Conservation (phyloP, 1,140 invertebrate genomes). For the Leptopilina clavipes region DNA sequence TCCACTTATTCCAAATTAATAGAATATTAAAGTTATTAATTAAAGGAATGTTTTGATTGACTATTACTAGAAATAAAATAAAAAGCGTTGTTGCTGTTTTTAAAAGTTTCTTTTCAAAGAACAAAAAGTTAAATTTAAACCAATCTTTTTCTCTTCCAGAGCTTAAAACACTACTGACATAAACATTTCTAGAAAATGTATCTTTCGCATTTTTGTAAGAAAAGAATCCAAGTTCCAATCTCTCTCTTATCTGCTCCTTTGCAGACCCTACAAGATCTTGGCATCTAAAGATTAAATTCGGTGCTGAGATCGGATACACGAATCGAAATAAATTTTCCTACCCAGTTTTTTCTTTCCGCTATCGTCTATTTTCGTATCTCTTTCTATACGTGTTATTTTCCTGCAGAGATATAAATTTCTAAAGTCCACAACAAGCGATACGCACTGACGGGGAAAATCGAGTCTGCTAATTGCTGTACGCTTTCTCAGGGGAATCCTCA, state of each 20-base stretch:
- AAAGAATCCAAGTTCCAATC: background rate
- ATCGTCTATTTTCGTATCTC: slow-evolving; percentile 42
- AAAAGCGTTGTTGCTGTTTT: too few relatives aligned
- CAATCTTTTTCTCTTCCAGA: too few relatives aligned
- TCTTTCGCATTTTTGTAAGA: background rate
- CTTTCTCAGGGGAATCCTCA: slow-evolving; percentile 61
- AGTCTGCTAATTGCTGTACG: slow-evolving; percentile 66
- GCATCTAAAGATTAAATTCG: background rate
- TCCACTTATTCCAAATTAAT: too few relatives aligned
- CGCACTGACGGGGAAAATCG: slow-evolving; percentile 58
- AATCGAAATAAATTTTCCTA: slow-evolving; percentile 21
- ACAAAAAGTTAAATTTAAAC: too few relatives aligned
- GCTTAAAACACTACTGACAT: too few relatives aligned
- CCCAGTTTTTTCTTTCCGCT: slow-evolving; percentile 40
- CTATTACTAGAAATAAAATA: too few relatives aligned
- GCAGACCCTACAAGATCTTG: background rate
- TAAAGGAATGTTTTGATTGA: too few relatives aligned
- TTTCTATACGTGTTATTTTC: slow-evolving; percentile 49
- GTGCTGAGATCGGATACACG: background rate
- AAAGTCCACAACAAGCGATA: slow-evolving; percentile 54
- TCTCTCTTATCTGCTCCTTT: background rate
- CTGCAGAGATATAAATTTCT: slow-evolving; percentile 62
- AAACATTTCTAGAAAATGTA: too few relatives aligned
- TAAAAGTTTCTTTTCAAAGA: too few relatives aligned
- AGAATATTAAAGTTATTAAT: too few relatives aligned